Percentiles rank a stretch among this genome's conserved stretches.
These are phyloP conservation scores for Alectura lathami DNA, from an alignment of 2,113 vertebrate genomes.

Conservation along the genomic window DNA sequence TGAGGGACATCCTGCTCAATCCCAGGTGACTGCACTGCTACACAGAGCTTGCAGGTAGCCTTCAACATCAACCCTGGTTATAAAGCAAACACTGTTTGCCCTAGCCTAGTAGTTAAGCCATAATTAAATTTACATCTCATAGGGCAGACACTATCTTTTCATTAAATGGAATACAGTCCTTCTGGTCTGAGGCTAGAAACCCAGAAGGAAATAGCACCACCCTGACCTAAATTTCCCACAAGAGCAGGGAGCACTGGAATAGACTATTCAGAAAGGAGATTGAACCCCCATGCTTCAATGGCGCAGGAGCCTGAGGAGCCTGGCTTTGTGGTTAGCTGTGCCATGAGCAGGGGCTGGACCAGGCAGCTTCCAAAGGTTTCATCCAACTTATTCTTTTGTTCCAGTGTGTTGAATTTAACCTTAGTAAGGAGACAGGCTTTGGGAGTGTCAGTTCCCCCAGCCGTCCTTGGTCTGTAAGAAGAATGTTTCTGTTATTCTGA, in stretches of 20 bases:
- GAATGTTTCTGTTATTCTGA: background rate
- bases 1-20: background rate
- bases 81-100: background rate
- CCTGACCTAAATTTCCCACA: background rate
- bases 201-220: background rate
- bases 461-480: background rate
- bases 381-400: background rate
- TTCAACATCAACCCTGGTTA: background rate
- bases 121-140: background rate
- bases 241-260: background rate
- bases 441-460: background rate
- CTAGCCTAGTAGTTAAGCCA: background rate
- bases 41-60: background rate
- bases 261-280: background rate
- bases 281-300: accelerated
- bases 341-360: background rate
- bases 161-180: background rate
- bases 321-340: background rate
- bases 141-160: background rate
- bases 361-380: background rate
- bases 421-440: background rate
- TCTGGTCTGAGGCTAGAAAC: background rate
- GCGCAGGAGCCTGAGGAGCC: background rate
- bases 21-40: background rate
- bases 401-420: background rate